Evolutionary conservation across 2,888 invertebrate species (phyloP).

Genomic region (Pyrrhosoma nymphula): DNA sequence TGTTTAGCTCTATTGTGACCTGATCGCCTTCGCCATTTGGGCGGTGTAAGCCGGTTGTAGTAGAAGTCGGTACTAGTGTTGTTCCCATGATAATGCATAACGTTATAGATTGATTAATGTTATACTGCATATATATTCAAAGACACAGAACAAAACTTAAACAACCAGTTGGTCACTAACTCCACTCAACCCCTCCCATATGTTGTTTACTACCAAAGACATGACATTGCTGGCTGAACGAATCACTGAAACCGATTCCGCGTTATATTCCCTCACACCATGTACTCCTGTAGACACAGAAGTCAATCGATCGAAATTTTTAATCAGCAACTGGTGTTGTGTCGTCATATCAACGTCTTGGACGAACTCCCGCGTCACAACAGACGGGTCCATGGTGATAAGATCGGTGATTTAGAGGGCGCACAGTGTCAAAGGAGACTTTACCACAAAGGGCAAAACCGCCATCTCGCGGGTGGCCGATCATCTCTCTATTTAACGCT

Average conservation of each 20-base stretch:
- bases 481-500: background rate
- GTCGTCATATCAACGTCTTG: background rate
- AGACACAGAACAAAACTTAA: too few species aligned
- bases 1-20: too few species aligned
- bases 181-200: background rate
- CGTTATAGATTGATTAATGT: too few species aligned
- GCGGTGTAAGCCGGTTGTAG: too few species aligned
- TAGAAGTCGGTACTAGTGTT: too few species aligned
- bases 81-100: too few species aligned
- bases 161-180: too few species aligned
- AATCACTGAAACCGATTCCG: background rate
- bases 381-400: background rate
- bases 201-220: background rate
- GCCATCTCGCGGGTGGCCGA: slow-evolving; percentile 9
- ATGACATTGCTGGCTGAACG: background rate
- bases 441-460: background rate
- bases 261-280: background rate
- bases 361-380: background rate
- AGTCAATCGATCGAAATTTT: background rate
- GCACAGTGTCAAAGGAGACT: background rate
- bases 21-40: too few species aligned
- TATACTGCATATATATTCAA: too few species aligned
- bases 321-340: background rate
- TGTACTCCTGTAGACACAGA: background rate
- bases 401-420: background rate